Percentiles rank a stretch among this genome's conserved stretches.
Conservation (phyloP, 1,140 invertebrate genomes). For the Pseudomyrmex cubaensis region DNA sequence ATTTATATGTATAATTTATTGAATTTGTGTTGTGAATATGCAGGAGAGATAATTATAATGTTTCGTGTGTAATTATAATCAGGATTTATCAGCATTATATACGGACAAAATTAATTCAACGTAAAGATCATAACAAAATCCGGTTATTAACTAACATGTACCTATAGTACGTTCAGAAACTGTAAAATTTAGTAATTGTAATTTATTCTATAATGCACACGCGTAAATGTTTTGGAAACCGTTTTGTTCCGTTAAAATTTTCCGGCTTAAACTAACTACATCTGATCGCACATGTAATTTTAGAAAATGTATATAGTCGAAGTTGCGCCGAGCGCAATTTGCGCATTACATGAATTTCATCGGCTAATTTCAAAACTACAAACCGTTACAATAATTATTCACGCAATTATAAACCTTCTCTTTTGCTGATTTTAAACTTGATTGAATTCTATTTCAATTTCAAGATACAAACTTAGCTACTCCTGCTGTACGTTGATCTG, state of each 20-base stretch:
- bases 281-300: conserved; percentile 45
- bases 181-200: conserved; percentile 26
- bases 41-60: conserved; percentile 10
- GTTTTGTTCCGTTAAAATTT: conserved; percentile 24
- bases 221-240: conserved; percentile 2
- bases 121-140: conserved; percentile 23
- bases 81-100: conserved; percentile 44
- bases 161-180: conserved; percentile 16
- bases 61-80: conserved; percentile 12
- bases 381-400: conserved; percentile 24
- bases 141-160: conserved; percentile 31
- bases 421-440: neutral
- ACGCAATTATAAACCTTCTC: conserved; percentile 49
- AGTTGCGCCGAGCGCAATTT: conserved; percentile 9
- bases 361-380: conserved; percentile 25
- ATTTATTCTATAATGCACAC: neutral
- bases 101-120: conserved; percentile 29
- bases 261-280: conserved; percentile 21
- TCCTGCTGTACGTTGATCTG: conserved; percentile 7
- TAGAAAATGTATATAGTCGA: conserved; percentile 22
- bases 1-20: conserved; percentile 9
- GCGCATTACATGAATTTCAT: conserved; percentile 34
- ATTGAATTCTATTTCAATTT: conserved; percentile 20
- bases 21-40: neutral
- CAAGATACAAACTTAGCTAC: conserved; percentile 18